Conservation (phyloP, 2,888 invertebrate species). For the Acrobasis consociella region DNA sequence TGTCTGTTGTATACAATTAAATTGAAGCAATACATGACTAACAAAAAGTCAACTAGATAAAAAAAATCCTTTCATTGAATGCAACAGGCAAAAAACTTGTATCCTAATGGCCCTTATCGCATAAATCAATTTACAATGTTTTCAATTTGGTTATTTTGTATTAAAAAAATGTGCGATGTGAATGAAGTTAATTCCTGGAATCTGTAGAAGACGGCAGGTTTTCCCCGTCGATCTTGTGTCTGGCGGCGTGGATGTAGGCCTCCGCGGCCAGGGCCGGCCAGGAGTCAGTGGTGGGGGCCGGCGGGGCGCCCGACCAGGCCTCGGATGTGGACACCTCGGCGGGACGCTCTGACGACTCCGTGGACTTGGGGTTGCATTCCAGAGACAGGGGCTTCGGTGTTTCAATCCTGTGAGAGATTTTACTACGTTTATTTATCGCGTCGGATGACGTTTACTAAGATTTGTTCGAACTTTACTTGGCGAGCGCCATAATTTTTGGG, state of each 20-base stretch:
- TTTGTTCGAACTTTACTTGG: no score
- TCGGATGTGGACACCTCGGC: constrained; percentile 77
- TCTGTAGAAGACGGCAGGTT: constrained; percentile 77
- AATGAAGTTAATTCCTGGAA: constrained; percentile 62
- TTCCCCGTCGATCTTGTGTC: constrained; percentile 76
- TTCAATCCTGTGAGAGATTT: constrained; percentile 59
- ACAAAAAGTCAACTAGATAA: no score
- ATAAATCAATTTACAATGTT: no score
- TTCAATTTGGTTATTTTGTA: no score
- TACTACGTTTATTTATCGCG: background rate
- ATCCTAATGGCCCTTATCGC: no score
- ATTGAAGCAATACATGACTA: no score
- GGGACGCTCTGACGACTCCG: constrained; percentile 63
- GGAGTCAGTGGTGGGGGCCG: constrained; percentile 45
- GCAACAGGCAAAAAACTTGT: no score
- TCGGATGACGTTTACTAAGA: background rate
- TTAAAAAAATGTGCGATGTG: background rate
- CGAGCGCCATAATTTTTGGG: no score
- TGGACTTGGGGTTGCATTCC: constrained; percentile 57
- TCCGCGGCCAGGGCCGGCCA: constrained; percentile 70
- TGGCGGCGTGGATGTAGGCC: constrained; percentile 67
- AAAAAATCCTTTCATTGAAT: no score
- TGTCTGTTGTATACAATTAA: no score
- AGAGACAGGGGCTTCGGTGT: constrained; percentile 74
- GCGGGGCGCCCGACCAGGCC: constrained; percentile 54